Percentiles rank a stretch among this genome's conserved stretches.
Evolutionary conservation across 1,140 invertebrate genomes (phyloP).

Genomic region (Mya arenaria): DNA sequence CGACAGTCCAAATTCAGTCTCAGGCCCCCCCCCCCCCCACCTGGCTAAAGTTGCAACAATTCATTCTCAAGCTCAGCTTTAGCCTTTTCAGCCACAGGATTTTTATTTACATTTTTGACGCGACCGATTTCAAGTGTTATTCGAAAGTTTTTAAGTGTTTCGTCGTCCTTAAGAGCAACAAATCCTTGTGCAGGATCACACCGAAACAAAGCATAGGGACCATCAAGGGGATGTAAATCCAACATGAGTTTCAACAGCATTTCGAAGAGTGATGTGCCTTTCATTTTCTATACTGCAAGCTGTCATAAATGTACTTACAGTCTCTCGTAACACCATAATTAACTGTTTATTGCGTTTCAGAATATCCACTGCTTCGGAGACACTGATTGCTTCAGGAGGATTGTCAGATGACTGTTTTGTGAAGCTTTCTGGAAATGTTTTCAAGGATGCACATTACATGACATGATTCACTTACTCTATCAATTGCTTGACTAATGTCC

Average conservation of each 20-base stretch:
- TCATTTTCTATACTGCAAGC: conserved; percentile 35
- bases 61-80: conserved; percentile 49
- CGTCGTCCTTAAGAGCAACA: conserved; percentile 5
- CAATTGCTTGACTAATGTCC: conserved; percentile 51
- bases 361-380: conserved; percentile 46
- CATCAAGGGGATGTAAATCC: conserved; percentile 42
- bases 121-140: conserved; percentile 37
- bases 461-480: conserved; percentile 12
- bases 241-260: not conserved
- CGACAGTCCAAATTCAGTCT: not conserved
- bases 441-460: conserved; percentile 55
- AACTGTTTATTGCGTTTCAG: conserved; percentile 45
- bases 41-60: conserved; percentile 19
- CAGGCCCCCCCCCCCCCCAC: not conserved
- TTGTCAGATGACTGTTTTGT: conserved; percentile 24
- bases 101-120: conserved; percentile 55
- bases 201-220: conserved; percentile 33
- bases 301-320: conserved; percentile 42
- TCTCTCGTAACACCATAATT: conserved; percentile 55
- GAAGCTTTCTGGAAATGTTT: conserved; percentile 10
- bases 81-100: conserved; percentile 50
- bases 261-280: not conserved
- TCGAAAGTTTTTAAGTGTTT: not conserved
- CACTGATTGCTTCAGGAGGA: conserved; percentile 16
- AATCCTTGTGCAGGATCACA: conserved; percentile 34